Evolutionary conservation across 2,888 invertebrate genomes (phyloP).

Genomic region (Lymantria monacha): DNA sequence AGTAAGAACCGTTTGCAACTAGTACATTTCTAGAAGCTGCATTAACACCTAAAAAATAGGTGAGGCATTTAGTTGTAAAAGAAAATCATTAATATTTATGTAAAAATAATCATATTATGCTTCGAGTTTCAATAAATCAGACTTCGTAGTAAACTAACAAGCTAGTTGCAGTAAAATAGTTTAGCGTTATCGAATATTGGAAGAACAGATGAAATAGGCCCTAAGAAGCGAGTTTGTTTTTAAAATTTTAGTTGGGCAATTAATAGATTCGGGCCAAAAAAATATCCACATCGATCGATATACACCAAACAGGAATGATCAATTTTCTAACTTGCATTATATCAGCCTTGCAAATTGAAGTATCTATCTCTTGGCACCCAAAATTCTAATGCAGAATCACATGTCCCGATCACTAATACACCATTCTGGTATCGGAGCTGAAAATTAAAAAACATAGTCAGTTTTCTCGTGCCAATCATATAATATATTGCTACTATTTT

Average conservation of each 20-base stretch:
- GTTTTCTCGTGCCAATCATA: not conserved
- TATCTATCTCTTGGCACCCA: constrained; percentile 67
- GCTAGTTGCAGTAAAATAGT: not conserved
- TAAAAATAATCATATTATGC: no score
- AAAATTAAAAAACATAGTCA: constrained; percentile 32
- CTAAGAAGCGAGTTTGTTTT: not conserved
- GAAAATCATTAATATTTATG: no score
- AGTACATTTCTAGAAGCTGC: no score
- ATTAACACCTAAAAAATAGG: no score
- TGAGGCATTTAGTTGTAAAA: no score
- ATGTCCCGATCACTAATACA: constrained; percentile 74
- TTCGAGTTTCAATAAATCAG: not conserved
- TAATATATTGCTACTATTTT: not conserved
- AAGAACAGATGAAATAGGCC: no score
- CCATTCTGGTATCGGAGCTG: constrained; percentile 75
- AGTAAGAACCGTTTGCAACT: no score
- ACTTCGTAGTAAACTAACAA: constrained; percentile 6
- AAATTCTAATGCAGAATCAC: constrained; percentile 74
- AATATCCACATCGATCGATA: not conserved
- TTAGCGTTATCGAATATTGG: not conserved
- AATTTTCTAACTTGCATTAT: not conserved
- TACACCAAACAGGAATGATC: not conserved
- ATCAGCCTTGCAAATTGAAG: constrained; percentile 20
- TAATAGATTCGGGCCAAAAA: not conserved
- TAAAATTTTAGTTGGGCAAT: no score